Percentiles rank a stretch among this genome's conserved stretches.
These are phyloP conservation scores for Byasa hedistus DNA, from an alignment of 2,888 invertebrate species.

Conservation along the genomic window DNA sequence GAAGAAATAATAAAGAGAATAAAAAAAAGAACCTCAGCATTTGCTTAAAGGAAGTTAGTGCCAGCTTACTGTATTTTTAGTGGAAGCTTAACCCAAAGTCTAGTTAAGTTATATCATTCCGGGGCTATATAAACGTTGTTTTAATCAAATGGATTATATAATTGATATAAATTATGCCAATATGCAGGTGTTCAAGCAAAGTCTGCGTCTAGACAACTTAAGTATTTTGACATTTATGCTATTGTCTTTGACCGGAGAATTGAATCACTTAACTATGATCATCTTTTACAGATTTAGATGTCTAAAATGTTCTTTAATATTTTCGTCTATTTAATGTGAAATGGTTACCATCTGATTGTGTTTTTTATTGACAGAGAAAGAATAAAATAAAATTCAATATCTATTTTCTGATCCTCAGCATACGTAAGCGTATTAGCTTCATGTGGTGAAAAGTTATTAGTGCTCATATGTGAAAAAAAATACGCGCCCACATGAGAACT, in stretches of 20 bases:
- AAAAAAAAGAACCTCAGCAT: too few relatives aligned
- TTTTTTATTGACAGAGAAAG: too few relatives aligned
- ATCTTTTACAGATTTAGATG: conserved; percentile 3
- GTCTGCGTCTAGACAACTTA: conserved; percentile 19
- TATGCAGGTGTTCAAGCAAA: conserved; percentile 27
- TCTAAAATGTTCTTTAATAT: not conserved
- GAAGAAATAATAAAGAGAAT: too few relatives aligned
- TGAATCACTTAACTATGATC: conserved; percentile 55
- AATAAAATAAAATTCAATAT: too few relatives aligned
- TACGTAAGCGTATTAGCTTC: too few relatives aligned
- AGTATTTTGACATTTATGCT: conserved; percentile 33
- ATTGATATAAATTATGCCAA: not conserved
- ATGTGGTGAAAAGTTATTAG: not conserved
- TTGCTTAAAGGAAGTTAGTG: too few relatives aligned
- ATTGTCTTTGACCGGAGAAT: conserved; percentile 51
- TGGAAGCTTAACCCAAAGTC: too few relatives aligned
- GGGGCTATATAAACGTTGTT: too few relatives aligned
- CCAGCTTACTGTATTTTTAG: too few relatives aligned
- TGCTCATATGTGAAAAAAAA: not conserved
- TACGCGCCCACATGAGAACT: not conserved
- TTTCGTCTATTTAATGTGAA: not conserved
- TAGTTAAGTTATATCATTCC: too few relatives aligned
- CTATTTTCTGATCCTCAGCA: too few relatives aligned
- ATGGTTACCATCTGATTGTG: not conserved
- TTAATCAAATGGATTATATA: not conserved